phyloP scores from a whole-genome alignment of 2,113 vertebrate genomes.

The Capricornis sumatraensis region DNA sequence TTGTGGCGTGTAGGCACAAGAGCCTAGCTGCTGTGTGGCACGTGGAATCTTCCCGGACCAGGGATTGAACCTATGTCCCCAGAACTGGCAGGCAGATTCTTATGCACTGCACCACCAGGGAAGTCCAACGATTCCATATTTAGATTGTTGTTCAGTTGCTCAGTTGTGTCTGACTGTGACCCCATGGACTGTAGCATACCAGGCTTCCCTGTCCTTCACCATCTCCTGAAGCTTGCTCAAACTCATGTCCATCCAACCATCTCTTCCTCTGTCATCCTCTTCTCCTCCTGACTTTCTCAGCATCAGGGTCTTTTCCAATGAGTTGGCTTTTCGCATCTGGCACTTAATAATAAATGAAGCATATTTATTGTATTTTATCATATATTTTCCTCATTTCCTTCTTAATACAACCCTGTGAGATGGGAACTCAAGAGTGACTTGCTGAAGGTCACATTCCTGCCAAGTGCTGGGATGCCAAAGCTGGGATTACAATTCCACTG shows the following conservation, averaged over 20 bases:
- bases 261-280: background rate
- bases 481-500: background rate
- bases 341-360: background rate
- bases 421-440: background rate
- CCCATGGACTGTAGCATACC: background rate
- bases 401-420: background rate
- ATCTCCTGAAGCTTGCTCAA: background rate
- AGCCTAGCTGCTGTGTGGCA: background rate
- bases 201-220: background rate
- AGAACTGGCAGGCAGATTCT: background rate
- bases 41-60: background rate
- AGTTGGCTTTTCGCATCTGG: background rate
- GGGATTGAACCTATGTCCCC: background rate
- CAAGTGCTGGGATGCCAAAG: background rate
- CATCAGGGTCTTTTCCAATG: background rate
- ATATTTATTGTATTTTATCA: background rate
- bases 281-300: background rate
- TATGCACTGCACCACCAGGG: background rate
- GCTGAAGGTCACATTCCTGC: background rate
- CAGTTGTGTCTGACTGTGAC: background rate
- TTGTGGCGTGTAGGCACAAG: background rate
- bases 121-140: background rate
- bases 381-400: background rate
- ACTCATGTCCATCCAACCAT: background rate
- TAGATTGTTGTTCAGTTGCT: background rate